Conservation (phyloP, 2,888 invertebrate genomes). For the Papilio protenor region DNA sequence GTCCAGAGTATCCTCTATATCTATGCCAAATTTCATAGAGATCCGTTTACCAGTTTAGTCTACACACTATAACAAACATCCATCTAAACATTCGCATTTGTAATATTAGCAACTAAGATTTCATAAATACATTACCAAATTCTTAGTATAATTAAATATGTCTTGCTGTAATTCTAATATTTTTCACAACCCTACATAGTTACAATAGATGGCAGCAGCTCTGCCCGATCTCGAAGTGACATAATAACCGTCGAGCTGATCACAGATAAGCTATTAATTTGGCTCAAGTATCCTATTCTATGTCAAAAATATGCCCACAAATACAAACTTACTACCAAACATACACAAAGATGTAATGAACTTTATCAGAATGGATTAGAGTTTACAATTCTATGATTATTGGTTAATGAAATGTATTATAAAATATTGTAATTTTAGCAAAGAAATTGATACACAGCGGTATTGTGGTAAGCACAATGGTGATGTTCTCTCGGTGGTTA, state of each 20-base stretch:
- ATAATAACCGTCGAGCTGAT: slow-evolving; percentile 77
- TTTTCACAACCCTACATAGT: slow-evolving; percentile 61
- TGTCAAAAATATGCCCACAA: slow-evolving; percentile 63
- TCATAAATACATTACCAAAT: no score
- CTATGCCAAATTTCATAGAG: no score
- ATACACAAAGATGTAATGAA: slow-evolving; percentile 36
- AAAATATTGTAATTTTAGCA: slow-evolving; percentile 53
- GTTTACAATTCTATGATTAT: slow-evolving; percentile 45
- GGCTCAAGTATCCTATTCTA: slow-evolving; percentile 76
- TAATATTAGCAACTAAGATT: no score
- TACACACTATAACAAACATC: no score
- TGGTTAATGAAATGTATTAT: not conserved
- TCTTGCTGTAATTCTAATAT: not conserved
- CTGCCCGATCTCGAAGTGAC: slow-evolving; percentile 75
- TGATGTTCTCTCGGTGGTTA: slow-evolving; percentile 66
- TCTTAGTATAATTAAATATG: no score
- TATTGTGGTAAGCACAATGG: slow-evolving; percentile 70
- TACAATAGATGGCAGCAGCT: slow-evolving; percentile 63
- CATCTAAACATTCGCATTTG: no score
- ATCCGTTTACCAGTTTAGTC: no score
- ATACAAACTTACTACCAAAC: slow-evolving; percentile 46
- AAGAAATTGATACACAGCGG: slow-evolving; percentile 72
- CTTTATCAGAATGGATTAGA: slow-evolving; percentile 45
- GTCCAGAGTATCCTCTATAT: no score
- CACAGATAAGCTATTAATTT: slow-evolving; percentile 81